Evolutionary conservation across 2,888 invertebrate species (phyloP), one percentile per base, ranked within the genome.

Genomic region (Aporophyla nigra): DNA sequence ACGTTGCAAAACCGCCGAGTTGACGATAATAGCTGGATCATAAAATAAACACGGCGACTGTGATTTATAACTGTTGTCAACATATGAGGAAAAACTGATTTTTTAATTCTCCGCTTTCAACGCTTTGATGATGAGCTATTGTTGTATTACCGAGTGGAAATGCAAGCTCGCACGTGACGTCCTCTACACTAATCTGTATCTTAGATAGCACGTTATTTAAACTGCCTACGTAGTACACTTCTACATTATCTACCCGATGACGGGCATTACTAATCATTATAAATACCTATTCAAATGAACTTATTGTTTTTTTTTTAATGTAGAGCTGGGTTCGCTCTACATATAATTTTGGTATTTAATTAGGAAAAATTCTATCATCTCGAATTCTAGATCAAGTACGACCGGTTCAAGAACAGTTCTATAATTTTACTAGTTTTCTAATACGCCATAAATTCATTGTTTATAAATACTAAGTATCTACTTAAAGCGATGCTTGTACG

Each of bases 11-110:
- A 95, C 95, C 94, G 88, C 93, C 90, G 91, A 92, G 93, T 93
- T 94, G 94, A 94, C 95, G 94, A 94, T 96, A 95, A 95, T 95
- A 95, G 94, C 94, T 90, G 88, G 93, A 94, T 95, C 94, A 94
- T 95, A 95, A 96, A 96, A 94, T 94, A 95, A 95, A 95, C 95
- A 94, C 94, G 88, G 92, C 90, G 89, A 91, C 93, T 86, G 92
- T 95, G 95, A 95, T 96, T 95, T 95, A 95, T 92, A 93, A 90
- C 93, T 89, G 91, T 90, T 94, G 94, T 95, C 95, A 94, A 94
- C 93, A 86, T 88, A 91, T 89, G 92, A 93, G 92, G 94, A 94
- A 95, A 94, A 94, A 93, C 93, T 92, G 90, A 92, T 91, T 93
- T 92, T 94, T 94, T 94, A 93, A 94, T 94, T 93, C 92, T 92